Percentiles rank a stretch among this genome's conserved stretches.
These are phyloP conservation scores for Pseudochirops corinnae DNA, from an alignment of 2,797 vertebrate genomes.

Conservation along the genomic window DNA sequence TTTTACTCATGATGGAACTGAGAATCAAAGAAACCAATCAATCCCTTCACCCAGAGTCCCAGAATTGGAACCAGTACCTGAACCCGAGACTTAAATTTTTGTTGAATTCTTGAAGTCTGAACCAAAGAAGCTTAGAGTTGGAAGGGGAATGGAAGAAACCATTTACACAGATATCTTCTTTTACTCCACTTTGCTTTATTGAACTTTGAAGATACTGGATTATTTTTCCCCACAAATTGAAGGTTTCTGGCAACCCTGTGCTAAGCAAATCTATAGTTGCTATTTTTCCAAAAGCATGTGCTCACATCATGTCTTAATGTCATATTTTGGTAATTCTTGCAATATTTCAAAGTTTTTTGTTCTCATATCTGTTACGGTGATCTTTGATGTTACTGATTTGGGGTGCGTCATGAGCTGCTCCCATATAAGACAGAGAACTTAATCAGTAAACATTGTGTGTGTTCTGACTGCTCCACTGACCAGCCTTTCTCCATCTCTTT, in stretches of 20 bases:
- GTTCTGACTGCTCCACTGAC: neutral
- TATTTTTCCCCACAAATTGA: neutral
- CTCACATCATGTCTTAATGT: neutral
- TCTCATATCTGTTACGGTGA: neutral
- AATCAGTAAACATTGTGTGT: neutral
- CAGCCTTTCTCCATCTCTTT: neutral
- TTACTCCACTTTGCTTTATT: neutral
- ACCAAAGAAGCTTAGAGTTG: neutral
- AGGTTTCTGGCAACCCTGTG: neutral
- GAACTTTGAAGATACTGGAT: neutral
- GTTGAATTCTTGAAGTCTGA: neutral
- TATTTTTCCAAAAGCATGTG: neutral
- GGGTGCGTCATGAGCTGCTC: neutral
- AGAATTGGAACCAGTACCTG: neutral
- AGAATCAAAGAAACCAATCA: neutral
- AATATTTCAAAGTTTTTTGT: neutral
- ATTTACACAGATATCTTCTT: neutral
- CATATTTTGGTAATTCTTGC: neutral
- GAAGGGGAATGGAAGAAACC: neutral
- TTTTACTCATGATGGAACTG: neutral
- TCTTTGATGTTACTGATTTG: neutral
- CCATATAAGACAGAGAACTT: neutral
- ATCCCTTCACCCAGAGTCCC: neutral
- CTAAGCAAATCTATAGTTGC: neutral
- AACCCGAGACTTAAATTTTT: neutral